Conservation (phyloP, 2,888 invertebrate genomes). For the Macrophya alboannulata region DNA sequence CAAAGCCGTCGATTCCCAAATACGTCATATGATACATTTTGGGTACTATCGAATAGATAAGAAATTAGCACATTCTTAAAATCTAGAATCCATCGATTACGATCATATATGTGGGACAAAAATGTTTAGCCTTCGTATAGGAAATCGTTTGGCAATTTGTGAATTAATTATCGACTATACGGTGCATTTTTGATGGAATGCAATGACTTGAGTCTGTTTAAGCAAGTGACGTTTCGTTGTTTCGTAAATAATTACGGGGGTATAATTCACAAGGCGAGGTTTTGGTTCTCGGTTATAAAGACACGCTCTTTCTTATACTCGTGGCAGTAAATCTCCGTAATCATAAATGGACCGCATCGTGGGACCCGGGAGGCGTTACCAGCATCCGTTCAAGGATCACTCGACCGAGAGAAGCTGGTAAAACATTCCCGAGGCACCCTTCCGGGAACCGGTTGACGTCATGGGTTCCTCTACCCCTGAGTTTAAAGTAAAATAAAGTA, state of each 20-base stretch:
- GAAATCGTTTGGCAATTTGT: not conserved
- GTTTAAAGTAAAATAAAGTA: not conserved
- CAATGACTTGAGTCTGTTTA: not conserved
- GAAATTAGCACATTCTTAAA: not conserved
- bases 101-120: not conserved
- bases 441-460: constrained; percentile 55
- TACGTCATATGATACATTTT: too few relatives aligned
- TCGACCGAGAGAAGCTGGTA: not conserved
- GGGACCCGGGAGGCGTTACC: constrained; percentile 50
- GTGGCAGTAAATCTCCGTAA: constrained; percentile 38
- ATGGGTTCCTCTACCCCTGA: constrained; percentile 39
- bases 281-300: constrained; percentile 3
- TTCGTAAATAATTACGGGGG: not conserved
- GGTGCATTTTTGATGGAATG: not conserved
- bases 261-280: not conserved
- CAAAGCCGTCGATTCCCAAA: not conserved
- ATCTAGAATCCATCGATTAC: not conserved
- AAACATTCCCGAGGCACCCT: constrained; percentile 54
- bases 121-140: not conserved
- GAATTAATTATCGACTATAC: not conserved
- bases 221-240: not conserved
- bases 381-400: constrained; percentile 36
- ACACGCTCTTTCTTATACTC: constrained; percentile 17
- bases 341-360: constrained; percentile 52
- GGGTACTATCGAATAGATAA: too few relatives aligned